These are phyloP conservation scores for Coelopa frigida DNA, from an alignment of 1,140 invertebrate species.

Conservation along the genomic window DNA sequence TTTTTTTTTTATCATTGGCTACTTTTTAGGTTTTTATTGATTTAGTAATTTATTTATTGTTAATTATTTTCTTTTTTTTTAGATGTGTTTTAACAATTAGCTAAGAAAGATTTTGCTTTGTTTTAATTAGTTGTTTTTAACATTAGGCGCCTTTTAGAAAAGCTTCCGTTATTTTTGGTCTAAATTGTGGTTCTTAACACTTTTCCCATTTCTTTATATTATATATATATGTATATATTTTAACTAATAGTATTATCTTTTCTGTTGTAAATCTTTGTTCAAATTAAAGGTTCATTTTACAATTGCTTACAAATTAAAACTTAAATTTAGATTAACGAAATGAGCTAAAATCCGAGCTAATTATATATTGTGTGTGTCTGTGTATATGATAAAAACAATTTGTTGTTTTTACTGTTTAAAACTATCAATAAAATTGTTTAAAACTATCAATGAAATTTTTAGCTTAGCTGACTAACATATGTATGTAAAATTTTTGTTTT, in stretches of 20 bases:
- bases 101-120: conserved; percentile 7
- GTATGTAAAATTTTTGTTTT: too few species aligned
- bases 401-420: too few species aligned
- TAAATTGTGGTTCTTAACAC: not conserved
- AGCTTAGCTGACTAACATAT: too few species aligned
- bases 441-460: too few species aligned
- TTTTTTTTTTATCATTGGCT: not conserved
- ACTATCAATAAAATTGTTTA: too few species aligned
- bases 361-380: too few species aligned
- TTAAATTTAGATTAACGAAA: too few species aligned
- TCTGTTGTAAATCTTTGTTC: not conserved
- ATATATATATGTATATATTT: not conserved
- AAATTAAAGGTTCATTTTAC: too few species aligned
- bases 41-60: not conserved
- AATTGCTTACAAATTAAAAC: too few species aligned
- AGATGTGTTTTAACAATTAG: conserved; percentile 3
- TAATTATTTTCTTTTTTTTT: not conserved
- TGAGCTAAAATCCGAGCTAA: too few species aligned
- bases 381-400: too few species aligned
- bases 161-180: not conserved
- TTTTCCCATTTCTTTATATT: not conserved
- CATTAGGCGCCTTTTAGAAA: not conserved
- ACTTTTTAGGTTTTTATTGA: not conserved
- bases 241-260: not conserved
- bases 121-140: not conserved